Conservation (phyloP, 2,888 invertebrate species). For the Pandemis corylana region DNA sequence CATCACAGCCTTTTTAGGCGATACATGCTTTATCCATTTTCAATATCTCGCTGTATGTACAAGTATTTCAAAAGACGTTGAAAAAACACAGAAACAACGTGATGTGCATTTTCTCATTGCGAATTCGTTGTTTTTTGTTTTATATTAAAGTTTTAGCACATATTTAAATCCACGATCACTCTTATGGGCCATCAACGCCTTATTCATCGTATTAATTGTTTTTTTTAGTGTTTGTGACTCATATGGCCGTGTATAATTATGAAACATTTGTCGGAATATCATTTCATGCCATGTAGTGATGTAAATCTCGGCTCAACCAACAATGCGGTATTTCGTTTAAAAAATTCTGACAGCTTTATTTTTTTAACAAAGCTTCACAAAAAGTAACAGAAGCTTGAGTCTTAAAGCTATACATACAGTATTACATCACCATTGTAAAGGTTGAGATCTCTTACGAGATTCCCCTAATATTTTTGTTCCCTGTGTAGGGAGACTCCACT, state of each 20-base stretch:
- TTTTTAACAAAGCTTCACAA: too few relatives aligned
- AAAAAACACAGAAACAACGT: background rate
- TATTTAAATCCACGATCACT: slow-evolving; percentile 5
- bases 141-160: slow-evolving; percentile 13
- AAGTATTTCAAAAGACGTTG: background rate
- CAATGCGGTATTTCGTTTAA: background rate
- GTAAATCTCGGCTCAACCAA: background rate
- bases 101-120: background rate
- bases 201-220: slow-evolving; percentile 14
- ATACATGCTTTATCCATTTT: background rate
- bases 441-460: too few relatives aligned
- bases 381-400: too few relatives aligned
- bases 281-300: background rate
- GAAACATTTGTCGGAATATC: background rate
- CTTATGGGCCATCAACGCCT: slow-evolving; percentile 17
- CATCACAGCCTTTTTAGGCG: background rate
- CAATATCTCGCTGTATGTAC: background rate
- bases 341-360: background rate
- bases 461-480: too few relatives aligned
- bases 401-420: too few relatives aligned
- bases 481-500: too few relatives aligned
- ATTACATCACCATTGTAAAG: too few relatives aligned
- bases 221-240: background rate
- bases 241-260: slow-evolving; percentile 29
- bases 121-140: background rate